Percentiles rank a stretch among this genome's conserved stretches.
phyloP scores from a whole-genome alignment of 2,797 vertebrate genomes.

The Sebastolobus altivelis region DNA sequence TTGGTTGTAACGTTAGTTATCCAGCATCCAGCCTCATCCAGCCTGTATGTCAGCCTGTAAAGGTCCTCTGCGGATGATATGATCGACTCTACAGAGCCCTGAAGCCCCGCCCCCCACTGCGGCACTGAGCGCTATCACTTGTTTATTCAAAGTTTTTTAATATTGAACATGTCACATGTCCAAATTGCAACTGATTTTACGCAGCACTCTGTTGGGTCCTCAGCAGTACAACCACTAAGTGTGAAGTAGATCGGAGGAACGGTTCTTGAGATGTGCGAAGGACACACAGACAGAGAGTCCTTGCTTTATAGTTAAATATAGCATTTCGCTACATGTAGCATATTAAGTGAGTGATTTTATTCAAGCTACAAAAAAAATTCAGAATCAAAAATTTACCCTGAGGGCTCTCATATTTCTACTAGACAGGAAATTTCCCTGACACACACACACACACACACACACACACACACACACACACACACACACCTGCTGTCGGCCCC shows the following conservation, averaged over 20 bases:
- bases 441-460: constrained; percentile 1
- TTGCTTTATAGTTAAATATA: background rate
- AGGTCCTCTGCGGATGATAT: background rate
- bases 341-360: background rate
- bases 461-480: constrained; percentile 14
- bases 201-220: background rate
- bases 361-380: background rate
- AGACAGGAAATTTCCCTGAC: background rate
- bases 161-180: background rate
- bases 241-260: background rate
- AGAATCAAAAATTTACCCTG: background rate
- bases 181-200: background rate
- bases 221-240: background rate
- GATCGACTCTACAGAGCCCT: background rate
- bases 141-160: background rate
- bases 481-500: constrained; percentile 40
- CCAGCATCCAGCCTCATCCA: background rate
- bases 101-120: background rate
- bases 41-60: background rate
- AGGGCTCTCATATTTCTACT: background rate
- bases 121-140: background rate
- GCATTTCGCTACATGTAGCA: background rate
- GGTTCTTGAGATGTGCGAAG: background rate
- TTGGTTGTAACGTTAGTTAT: background rate
- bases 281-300: background rate